Evolutionary conservation across 2,113 vertebrate species (phyloP).

Genomic region (Centropus unirufus): DNA sequence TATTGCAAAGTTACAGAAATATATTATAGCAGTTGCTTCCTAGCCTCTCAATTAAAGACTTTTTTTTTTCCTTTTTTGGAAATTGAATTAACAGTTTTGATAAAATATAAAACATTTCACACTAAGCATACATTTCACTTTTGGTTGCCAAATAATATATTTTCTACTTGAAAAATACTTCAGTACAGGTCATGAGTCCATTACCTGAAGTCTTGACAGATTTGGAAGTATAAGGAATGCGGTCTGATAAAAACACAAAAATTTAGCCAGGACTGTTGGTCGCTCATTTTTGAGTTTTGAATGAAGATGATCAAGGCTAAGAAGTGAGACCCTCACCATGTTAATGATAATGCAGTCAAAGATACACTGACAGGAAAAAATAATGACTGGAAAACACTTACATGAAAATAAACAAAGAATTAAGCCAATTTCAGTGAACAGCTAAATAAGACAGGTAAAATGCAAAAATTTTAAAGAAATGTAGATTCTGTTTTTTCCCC

Average conservation of each 20-base stretch:
- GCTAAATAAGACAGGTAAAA: background rate
- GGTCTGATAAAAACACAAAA: background rate
- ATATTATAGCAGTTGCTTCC: background rate
- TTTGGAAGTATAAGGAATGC: background rate
- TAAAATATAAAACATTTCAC: background rate
- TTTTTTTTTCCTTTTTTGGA: background rate
- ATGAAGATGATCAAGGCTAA: background rate
- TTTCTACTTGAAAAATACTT: background rate
- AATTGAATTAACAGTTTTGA: background rate
- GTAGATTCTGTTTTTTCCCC: background rate
- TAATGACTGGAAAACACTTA: background rate
- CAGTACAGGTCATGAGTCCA: background rate
- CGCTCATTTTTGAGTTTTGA: background rate
- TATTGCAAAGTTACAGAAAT: background rate
- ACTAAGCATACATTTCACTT: background rate
- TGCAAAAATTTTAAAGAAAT: background rate
- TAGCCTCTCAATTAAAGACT: background rate
- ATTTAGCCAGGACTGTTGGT: background rate
- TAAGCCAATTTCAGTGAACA: background rate
- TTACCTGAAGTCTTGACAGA: constrained; percentile 2
- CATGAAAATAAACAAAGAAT: background rate
- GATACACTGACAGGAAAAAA: background rate
- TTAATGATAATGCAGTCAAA: background rate
- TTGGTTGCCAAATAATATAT: background rate
- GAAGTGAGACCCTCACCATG: background rate